Base-by-base conservation (phyloP, 2,888 invertebrate genomes). In the Drosophila prolongata region DNA sequence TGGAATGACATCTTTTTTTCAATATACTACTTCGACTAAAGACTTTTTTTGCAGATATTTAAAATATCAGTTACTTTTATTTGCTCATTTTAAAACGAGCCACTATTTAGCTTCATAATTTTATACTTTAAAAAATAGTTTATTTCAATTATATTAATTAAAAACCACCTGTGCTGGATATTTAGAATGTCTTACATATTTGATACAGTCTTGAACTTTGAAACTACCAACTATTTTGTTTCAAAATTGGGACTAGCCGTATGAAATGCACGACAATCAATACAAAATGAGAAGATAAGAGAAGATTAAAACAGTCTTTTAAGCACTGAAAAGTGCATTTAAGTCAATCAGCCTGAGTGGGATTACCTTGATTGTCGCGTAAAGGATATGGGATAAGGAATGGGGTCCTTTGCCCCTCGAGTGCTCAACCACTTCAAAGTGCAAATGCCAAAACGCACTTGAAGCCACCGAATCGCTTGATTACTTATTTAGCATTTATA, bases 401-500 rank as follows among this genome's bases (percentile, higher is more conserved):
- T 35, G 38, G 19, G 49, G 60, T 44, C 59, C 53, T 68, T 58
- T 58, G 61, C 56, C 16, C 34, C 53, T 82, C 67, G 75, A 87
- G 88, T 82, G 77, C 77, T 16, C 67, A 71, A 75, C 70, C 89
- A 89, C 89, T 89, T 84, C 82, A 84, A 80, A 84, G 89, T 88
- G 89, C 87, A 83, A 88, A 88, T 87, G 78, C 54, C 60, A 57
- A 49, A 54, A 75, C 55, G 54, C 76, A 74, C 74, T 74, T 58
- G 47, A 53, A 56, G 53, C 56, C 30, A 58, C 54, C 76, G 54
- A 55, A 70, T 58, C 74, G 75, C 86, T 74, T 85, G 89, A 89
- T 89, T 86, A 86, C 88, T 89, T 87, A 87, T 87, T 87, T 90
- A 90, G 89, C 46, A 67, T 84, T 77, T 77, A 38, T 57, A 16